Percentiles rank a stretch among this genome's conserved stretches.
These are phyloP conservation scores for Beaufortia kweichowensis DNA, from an alignment of 2,113 vertebrate genomes.

Conservation along the genomic window DNA sequence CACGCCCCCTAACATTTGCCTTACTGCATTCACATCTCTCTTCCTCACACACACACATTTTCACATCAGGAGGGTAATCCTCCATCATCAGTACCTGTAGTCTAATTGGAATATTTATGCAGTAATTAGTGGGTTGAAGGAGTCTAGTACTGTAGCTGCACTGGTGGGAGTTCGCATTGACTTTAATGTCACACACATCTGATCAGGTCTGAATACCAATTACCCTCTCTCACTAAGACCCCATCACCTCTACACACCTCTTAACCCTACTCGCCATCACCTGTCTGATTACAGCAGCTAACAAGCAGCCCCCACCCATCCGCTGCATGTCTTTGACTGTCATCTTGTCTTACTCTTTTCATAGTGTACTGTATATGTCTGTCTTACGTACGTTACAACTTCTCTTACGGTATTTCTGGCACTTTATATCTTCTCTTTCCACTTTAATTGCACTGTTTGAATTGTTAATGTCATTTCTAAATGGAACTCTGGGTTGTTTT, in stretches of 20 bases:
- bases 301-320: constrained; percentile 37
- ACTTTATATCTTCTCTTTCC: constrained; percentile 5
- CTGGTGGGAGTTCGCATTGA: constrained; percentile 65
- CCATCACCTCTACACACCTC: constrained; percentile 37
- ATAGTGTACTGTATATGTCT: neutral
- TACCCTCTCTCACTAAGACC: constrained; percentile 56
- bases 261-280: constrained; percentile 38
- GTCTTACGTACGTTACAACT: constrained; percentile 9
- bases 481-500: neutral
- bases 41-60: constrained; percentile 36
- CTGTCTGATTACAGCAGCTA: constrained; percentile 46
- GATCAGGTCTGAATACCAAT: constrained; percentile 72
- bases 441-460: constrained; percentile 4
- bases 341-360: constrained; percentile 16
- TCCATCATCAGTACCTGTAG: constrained; percentile 70
- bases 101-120: constrained; percentile 87
- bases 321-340: constrained; percentile 1
- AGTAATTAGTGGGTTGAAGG: constrained; percentile 82
- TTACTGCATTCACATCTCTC: constrained; percentile 19
- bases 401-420: neutral
- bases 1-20: constrained; percentile 42
- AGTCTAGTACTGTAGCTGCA: constrained; percentile 68
- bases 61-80: constrained; percentile 62
- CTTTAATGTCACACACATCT: constrained; percentile 67
- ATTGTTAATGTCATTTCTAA: constrained; percentile 2